phyloP scores from a whole-genome alignment of 2,113 vertebrate species.

The Xenus cinereus region DNA sequence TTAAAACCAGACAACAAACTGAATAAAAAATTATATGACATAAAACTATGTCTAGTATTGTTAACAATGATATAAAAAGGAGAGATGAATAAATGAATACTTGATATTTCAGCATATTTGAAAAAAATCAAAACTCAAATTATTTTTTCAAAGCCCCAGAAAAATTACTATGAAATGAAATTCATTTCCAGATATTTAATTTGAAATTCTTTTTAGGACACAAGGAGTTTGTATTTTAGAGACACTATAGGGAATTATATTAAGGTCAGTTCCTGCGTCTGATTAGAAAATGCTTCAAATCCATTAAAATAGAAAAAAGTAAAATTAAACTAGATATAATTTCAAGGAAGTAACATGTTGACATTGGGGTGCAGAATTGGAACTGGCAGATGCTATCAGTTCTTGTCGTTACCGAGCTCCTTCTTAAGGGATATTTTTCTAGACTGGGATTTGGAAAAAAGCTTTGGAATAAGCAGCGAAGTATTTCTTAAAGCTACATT shows the following conservation, averaged over 20 bases:
- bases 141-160: not conserved
- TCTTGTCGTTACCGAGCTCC: not conserved
- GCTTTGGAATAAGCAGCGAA: not conserved
- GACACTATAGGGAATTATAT: not conserved
- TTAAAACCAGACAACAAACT: constrained; percentile 33
- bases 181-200: not conserved
- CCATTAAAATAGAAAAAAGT: not conserved
- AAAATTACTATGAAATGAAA: not conserved
- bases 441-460: not conserved
- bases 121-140: not conserved
- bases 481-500: not conserved
- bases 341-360: not conserved
- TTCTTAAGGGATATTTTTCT: not conserved
- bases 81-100: constrained; percentile 16
- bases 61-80: constrained; percentile 42
- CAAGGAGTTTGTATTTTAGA: not conserved
- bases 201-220: not conserved
- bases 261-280: not conserved
- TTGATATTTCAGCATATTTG: not conserved
- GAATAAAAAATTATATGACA: constrained; percentile 56
- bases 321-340: not conserved
- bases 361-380: not conserved
- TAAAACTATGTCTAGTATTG: constrained; percentile 29
- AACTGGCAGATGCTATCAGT: not conserved
- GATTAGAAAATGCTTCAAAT: not conserved